Percentiles rank a stretch among this genome's conserved stretches.
phyloP scores from a whole-genome alignment of 2,797 vertebrate genomes.

The Leucoraja ocellata region DNA sequence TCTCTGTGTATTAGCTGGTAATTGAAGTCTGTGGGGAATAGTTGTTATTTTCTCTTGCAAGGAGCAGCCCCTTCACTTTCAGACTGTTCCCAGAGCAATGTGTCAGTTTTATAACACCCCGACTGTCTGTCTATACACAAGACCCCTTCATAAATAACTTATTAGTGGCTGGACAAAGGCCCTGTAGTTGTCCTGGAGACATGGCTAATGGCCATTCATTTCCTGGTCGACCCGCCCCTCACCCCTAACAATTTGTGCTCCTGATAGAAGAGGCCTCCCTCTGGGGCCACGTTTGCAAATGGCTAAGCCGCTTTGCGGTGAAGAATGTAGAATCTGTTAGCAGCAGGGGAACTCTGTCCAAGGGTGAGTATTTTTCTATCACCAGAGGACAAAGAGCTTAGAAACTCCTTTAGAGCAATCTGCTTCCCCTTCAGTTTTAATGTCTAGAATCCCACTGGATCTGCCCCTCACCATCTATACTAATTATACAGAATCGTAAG shows the following conservation, averaged over 20 bases:
- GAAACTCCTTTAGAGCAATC: neutral
- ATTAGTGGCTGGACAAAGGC: conserved; percentile 36
- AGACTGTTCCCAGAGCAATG: conserved; percentile 30
- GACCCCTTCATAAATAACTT: conserved; percentile 38
- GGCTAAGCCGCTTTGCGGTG: neutral
- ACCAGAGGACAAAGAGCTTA: neutral
- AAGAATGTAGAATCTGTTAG: neutral
- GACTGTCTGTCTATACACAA: conserved; percentile 24
- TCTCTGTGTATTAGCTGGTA: conserved; percentile 19
- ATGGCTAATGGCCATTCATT: conserved; percentile 13
- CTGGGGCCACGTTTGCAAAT: neutral
- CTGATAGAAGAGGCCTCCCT: neutral
- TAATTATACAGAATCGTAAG: neutral
- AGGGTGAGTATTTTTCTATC: neutral
- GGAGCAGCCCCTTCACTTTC: conserved; percentile 29
- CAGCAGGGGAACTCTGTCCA: neutral
- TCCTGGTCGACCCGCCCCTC: neutral
- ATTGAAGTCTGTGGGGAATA: conserved; percentile 19
- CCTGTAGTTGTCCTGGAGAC: neutral
- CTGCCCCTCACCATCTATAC: neutral
- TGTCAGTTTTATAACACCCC: conserved; percentile 35
- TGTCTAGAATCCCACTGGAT: neutral
- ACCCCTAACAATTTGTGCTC: neutral
- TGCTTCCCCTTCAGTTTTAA: neutral
- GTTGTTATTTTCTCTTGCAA: conserved; percentile 20